Evolutionary conservation across 2,888 invertebrate genomes (phyloP).

Genomic region (Tachystola acroxantha): DNA sequence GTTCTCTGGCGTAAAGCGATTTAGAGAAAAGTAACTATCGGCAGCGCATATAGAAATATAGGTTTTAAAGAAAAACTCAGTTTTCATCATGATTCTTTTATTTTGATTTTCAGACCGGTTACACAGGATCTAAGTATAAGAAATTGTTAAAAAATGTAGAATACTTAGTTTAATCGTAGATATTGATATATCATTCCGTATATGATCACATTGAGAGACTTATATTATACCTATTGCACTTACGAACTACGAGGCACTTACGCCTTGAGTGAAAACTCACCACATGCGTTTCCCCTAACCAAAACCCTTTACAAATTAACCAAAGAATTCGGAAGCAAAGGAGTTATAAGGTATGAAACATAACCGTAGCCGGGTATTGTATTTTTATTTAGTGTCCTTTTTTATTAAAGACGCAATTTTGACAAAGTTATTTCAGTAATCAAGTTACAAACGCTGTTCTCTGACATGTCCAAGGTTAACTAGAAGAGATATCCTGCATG

Average conservation of each 20-base stretch:
- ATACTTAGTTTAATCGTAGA: constrained; percentile 42
- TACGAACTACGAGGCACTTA: constrained; percentile 55
- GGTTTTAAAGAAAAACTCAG: too few relatives aligned
- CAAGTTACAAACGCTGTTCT: too few relatives aligned
- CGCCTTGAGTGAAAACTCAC: constrained; percentile 64
- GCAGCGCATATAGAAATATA: too few relatives aligned
- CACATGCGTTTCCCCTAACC: constrained; percentile 70
- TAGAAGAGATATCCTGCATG: too few relatives aligned
- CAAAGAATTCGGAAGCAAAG: constrained; percentile 15
- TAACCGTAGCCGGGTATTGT: too few relatives aligned
- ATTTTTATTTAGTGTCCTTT: too few relatives aligned
- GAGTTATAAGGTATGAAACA: not conserved
- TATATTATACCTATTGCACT: constrained; percentile 47
- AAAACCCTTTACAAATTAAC: constrained; percentile 36
- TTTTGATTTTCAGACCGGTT: constrained; percentile 50
- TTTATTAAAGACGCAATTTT: too few relatives aligned
- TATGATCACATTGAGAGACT: constrained; percentile 70
- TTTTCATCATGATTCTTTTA: constrained; percentile 25
- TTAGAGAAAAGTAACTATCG: too few relatives aligned
- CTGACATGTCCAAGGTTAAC: too few relatives aligned
- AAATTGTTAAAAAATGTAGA: constrained; percentile 59
- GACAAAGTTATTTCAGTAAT: not conserved
- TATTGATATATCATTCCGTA: constrained; percentile 59
- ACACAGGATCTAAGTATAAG: constrained; percentile 51
- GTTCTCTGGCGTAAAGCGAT: too few relatives aligned